Evolutionary conservation across 2,888 invertebrate genomes (phyloP), one percentile per base, ranked within the genome.

Genomic region (Nesidiocoris tenuis): DNA sequence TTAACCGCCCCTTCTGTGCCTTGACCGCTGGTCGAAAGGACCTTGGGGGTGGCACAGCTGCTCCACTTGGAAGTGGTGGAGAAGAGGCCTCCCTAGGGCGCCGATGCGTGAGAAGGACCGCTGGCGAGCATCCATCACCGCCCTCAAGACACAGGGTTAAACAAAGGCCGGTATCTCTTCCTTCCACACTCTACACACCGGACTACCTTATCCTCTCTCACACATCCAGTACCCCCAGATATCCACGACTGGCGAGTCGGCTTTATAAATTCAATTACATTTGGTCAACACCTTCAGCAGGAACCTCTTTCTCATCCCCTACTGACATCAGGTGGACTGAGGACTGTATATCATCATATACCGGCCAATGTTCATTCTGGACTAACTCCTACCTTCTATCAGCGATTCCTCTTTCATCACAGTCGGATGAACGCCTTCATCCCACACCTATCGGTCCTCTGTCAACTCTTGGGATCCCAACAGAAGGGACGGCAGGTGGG

Each of bases 261-360:
- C 64, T 74, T 74, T 74, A 74, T 74, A 56, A 74, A 74, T 74
- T 74, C 74, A 74, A 74, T 74, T 74, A 74, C 64, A 74, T 74
- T 74, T 74, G 74, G 64, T 64, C 74, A 64, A 55, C 74, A 74
- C 74, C 70, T 70, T 70, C 70, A 19, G 56, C 22, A 17, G 22
- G 24, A 67, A 22, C 67, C 67, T 39, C 39, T 39, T 39, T 39
- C 39, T 39, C 39, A 39, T 39, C 39, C 39, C n/a, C 39, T 39
- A 12, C 39, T 39, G 39, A 39, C 39, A 39, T 39, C 39, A 12
- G 5, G 39, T 39, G 39, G 39, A 39, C 39, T 39, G 39, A 39
- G 12, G 39, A 39, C 39, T 39, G 5, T 39, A 39, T 39, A 39
- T 39, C 39, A 39, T 39, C 39, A 39, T 39, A 39, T 39, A 39